Base-by-base conservation (phyloP, 2,888 invertebrate genomes). In the Helicoverpa assulta region DNA sequence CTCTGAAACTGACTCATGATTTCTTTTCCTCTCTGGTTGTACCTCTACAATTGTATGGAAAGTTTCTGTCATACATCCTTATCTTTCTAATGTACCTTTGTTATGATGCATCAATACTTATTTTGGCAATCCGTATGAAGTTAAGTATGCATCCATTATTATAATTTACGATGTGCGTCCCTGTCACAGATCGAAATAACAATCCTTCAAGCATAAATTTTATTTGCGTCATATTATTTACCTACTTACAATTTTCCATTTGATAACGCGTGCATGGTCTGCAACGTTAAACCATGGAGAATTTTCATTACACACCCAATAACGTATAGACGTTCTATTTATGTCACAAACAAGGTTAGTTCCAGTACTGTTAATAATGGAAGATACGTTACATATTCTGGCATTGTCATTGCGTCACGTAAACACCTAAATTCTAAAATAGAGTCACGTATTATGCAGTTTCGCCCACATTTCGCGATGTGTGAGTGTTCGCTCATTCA, bases 1-100 rank as follows among this genome's bases (percentile, higher is more conserved):
- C 95, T 93, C 92, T 91, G 93, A 94, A 94, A 93, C 94, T 94
- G 93, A 94, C 93, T 94, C 94, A 92, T 89, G 63, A 80, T 90
- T 86, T 86, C 84, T 83, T 80, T 85, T 81, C 79, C 82, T 78
- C 76, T 83, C 77, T 76, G 73, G 63, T 80, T 73, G 71, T 78
- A 54, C n/a, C n/a, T n/a, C n/a, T n/a, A n/a, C 18, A 70, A 76
- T 78, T 78, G 58, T 78, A 58, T 77, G 61, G 55, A 75, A 60
- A 65, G 40, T 61, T 58, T 67, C 55, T 76, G 50, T 81, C 73
- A 82, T 70, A 60, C 29, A 37, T 67, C 16, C 58, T 40, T 75
- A 33, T 66, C 58, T 71, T 61, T 70, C 51, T 69, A 81, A 73
- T 81, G 63, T 68, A 69, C 50, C 63, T 57, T 62, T 47, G 52